phyloP scores from a whole-genome alignment of 92 coral and sea anemone species.

The Galaxea fascicularis region DNA sequence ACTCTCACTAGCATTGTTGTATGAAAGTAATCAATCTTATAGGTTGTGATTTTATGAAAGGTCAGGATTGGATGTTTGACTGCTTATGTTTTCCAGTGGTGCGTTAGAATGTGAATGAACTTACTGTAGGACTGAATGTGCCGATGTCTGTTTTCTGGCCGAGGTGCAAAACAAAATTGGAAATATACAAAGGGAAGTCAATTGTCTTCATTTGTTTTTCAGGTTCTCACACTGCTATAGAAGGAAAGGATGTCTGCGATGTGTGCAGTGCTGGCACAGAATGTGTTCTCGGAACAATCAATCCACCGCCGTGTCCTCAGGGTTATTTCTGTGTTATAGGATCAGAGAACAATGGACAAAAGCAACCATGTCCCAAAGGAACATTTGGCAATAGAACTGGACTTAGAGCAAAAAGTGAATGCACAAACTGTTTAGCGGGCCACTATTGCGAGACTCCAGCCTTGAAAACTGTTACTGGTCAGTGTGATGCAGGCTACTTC shows the following conservation, averaged over 20 bases:
- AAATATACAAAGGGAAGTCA: not conserved
- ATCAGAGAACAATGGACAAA: constrained; percentile 51
- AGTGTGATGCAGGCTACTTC: constrained; percentile 88
- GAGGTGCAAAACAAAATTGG: too few relatives aligned
- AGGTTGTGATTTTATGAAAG: too few relatives aligned
- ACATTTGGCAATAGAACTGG: constrained; percentile 87
- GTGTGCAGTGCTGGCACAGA: constrained; percentile 82
- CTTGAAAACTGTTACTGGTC: constrained; percentile 67
- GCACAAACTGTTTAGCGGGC: constrained; percentile 87
- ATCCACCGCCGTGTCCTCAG: constrained; percentile 84
- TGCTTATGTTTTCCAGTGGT: too few relatives aligned
- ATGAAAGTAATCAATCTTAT: too few relatives aligned
- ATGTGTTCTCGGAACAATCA: constrained; percentile 71
- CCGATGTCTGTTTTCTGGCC: too few relatives aligned
- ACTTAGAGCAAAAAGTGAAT: constrained; percentile 58
- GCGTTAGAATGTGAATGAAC: too few relatives aligned
- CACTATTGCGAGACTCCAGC: constrained; percentile 80
- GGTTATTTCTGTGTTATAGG: constrained; percentile 84
- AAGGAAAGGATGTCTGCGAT: constrained; percentile 73
- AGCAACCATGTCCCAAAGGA: constrained; percentile 89
- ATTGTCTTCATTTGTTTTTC: not conserved
- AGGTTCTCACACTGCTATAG: constrained; percentile 85
- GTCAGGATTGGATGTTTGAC: too few relatives aligned
- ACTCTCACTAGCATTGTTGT: too few relatives aligned
- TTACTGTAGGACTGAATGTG: too few relatives aligned